Evolutionary conservation across 2,113 vertebrate species (phyloP).

Genomic region (Hypocryptadius cinnamomeus): DNA sequence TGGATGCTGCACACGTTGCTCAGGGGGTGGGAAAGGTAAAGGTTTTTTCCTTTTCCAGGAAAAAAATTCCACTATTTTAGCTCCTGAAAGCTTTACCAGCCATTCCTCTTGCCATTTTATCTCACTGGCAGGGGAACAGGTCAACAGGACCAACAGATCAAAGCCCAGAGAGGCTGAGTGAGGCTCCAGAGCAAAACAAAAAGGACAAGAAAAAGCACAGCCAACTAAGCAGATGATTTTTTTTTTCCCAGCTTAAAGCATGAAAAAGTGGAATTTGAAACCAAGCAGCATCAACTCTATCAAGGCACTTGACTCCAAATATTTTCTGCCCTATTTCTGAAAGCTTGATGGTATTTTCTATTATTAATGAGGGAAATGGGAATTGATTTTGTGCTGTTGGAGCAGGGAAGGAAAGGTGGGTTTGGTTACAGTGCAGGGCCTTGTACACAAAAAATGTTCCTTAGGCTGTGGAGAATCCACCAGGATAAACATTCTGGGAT

Average conservation of each 20-base stretch:
- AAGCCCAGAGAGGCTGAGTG: not conserved
- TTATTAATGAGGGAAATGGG: not conserved
- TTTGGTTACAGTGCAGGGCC: not conserved
- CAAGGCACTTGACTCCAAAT: not conserved
- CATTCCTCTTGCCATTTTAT: not conserved
- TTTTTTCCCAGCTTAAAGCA: not conserved
- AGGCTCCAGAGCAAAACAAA: not conserved
- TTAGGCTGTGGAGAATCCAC: not conserved
- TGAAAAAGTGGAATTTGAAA: not conserved
- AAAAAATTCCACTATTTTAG: not conserved
- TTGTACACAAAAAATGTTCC: accelerated
- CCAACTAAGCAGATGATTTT: not conserved
- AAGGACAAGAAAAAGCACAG: not conserved
- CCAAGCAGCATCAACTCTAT: not conserved
- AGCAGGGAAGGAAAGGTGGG: not conserved
- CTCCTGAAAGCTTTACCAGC: not conserved
- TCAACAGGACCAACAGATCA: not conserved
- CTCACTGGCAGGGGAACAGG: not conserved
- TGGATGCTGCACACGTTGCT: not conserved
- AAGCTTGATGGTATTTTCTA: not conserved
- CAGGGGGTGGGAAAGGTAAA: not conserved
- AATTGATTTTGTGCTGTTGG: not conserved
- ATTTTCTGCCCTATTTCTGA: not conserved
- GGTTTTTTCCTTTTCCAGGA: not conserved
- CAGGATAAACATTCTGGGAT: not conserved